These are phyloP conservation scores for Abscondita cerata DNA, from an alignment of 2,888 invertebrate species.

Conservation along the genomic window DNA sequence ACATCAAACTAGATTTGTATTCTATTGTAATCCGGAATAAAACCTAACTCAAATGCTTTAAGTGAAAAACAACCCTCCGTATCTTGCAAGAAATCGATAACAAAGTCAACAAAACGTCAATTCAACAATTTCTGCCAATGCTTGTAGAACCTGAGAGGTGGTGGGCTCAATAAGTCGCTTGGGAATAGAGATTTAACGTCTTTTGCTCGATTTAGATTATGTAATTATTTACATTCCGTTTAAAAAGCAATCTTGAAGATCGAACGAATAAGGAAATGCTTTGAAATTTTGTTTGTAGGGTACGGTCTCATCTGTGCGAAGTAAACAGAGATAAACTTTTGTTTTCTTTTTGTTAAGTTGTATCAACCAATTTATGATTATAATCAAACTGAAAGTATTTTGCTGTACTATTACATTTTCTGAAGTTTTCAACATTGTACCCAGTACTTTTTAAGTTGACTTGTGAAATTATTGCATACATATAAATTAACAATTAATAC, in stretches of 20 bases:
- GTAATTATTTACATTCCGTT: conserved; percentile 50
- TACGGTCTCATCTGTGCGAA: conserved; percentile 13
- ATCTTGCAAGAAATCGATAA: conserved; percentile 35
- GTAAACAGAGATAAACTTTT: conserved; percentile 9
- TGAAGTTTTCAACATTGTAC: no score
- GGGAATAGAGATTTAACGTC: conserved; percentile 40
- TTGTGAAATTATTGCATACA: no score
- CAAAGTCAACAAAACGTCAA: conserved; percentile 37
- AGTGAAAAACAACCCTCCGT: conserved; percentile 24
- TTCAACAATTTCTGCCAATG: conserved; percentile 31
- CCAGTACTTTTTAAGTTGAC: no score
- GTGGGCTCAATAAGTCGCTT: conserved; percentile 23
- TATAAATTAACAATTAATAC: no score
- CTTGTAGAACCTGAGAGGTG: conserved; percentile 26
- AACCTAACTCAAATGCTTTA: conserved; percentile 24
- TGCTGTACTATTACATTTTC: no score
- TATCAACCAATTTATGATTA: no score
- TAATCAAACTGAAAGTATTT: no score
- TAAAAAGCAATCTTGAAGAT: conserved; percentile 34
- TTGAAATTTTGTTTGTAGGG: conserved; percentile 20
- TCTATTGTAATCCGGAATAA: conserved; percentile 24
- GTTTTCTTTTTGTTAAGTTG: no score
- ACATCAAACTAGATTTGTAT: conserved; percentile 21
- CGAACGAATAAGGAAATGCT: conserved; percentile 20
- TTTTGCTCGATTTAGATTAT: conserved; percentile 46